Conservation (phyloP, 1,140 invertebrate species). For the Bombus impatiens region DNA sequence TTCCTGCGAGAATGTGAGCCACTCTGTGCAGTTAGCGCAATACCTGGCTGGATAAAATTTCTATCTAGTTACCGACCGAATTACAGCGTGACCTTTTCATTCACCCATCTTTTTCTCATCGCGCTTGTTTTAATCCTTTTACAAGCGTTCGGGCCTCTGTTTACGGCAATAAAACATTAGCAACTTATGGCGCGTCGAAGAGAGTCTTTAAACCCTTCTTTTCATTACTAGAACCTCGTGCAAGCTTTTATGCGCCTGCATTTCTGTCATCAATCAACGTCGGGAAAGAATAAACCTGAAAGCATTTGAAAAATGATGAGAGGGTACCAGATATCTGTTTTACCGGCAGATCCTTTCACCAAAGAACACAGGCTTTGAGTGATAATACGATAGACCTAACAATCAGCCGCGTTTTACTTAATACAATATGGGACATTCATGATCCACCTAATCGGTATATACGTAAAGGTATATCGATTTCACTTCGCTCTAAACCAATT, state of each 20-base stretch:
- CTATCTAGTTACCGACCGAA: neutral
- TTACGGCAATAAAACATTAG: slow-evolving; percentile 63
- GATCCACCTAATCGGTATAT: slow-evolving; percentile 30
- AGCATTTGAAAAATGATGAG: slow-evolving; percentile 62
- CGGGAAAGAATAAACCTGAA: slow-evolving; percentile 59
- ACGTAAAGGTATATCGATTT: neutral
- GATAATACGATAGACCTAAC: slow-evolving; percentile 55
- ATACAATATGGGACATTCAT: slow-evolving; percentile 27
- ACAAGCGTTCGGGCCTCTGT: slow-evolving; percentile 20
- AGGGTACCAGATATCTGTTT: slow-evolving; percentile 44
- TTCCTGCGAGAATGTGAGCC: neutral
- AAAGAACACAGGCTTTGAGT: slow-evolving; percentile 20
- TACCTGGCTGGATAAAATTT: neutral
- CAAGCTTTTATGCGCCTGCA: slow-evolving; percentile 61
- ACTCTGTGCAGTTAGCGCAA: neutral
- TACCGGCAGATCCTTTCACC: slow-evolving; percentile 42
- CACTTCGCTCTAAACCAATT: neutral
- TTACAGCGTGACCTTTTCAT: neutral
- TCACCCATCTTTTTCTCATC: neutral
- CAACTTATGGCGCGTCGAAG: slow-evolving; percentile 62
- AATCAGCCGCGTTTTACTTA: slow-evolving; percentile 45
- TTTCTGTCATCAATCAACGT: slow-evolving; percentile 65
- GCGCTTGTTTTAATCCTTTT: neutral
- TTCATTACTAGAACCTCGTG: slow-evolving; percentile 56
- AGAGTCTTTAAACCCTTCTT: slow-evolving; percentile 57